These are phyloP conservation scores for Plemyria rubiginata DNA, from an alignment of 2,888 invertebrate species.

Conservation along the genomic window DNA sequence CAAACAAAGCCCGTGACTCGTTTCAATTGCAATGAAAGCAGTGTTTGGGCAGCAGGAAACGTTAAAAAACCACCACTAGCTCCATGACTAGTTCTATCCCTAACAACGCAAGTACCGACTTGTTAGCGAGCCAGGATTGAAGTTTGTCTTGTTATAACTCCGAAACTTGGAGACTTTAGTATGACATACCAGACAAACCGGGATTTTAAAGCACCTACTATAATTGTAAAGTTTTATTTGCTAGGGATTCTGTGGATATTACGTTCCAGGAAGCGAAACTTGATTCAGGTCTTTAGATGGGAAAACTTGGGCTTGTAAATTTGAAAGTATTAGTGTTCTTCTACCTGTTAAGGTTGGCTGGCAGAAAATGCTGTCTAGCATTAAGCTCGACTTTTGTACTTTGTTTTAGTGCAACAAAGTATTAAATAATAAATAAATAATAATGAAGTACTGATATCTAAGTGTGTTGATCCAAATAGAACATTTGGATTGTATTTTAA, in stretches of 20 bases:
- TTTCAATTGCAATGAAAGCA: too few species aligned
- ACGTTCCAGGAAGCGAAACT: slow-evolving; percentile 29
- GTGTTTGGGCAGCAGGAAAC: background rate
- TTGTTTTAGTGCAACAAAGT: too few species aligned
- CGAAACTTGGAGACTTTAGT: slow-evolving; percentile 41
- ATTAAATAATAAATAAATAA: too few species aligned
- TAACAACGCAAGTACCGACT: slow-evolving; percentile 56
- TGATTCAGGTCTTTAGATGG: slow-evolving; percentile 11
- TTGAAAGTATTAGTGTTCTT: background rate
- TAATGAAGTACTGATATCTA: too few species aligned
- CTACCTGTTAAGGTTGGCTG: too few species aligned
- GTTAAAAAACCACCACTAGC: slow-evolving; percentile 6
- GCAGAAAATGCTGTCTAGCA: too few species aligned
- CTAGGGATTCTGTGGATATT: slow-evolving; percentile 23
- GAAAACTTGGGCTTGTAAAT: background rate
- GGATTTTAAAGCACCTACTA: slow-evolving; percentile 37
- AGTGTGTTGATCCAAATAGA: too few species aligned
- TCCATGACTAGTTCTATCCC: slow-evolving; percentile 41
- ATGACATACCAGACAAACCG: slow-evolving; percentile 41
- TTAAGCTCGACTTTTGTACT: too few species aligned
- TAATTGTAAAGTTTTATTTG: slow-evolving; percentile 38
- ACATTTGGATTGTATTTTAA: too few species aligned
- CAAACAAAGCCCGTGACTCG: too few species aligned
- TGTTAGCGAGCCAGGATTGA: slow-evolving; percentile 63
- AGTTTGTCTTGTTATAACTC: slow-evolving; percentile 76